These are phyloP conservation scores for Sphaeramia orbicularis DNA, from an alignment of 2,797 vertebrate species.

Conservation along the genomic window DNA sequence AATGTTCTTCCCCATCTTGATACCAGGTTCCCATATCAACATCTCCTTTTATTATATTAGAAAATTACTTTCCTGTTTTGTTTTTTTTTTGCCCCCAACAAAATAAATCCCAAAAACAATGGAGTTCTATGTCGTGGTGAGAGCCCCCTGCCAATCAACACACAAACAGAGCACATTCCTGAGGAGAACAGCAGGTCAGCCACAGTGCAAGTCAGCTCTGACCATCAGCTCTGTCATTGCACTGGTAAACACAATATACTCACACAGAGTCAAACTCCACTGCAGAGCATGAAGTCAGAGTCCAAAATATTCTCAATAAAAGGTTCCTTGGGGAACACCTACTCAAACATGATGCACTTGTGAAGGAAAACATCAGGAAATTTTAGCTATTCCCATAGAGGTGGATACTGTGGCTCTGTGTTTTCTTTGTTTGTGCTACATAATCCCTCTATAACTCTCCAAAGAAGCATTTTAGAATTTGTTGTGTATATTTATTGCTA, in stretches of 20 bases:
- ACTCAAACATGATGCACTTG: too few species aligned
- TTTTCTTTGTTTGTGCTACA: too few species aligned
- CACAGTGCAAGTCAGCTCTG: slow-evolving; percentile 44
- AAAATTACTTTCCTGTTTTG: not conserved
- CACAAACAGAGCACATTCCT: slow-evolving; percentile 52
- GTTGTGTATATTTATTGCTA: too few species aligned
- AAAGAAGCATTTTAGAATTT: too few species aligned
- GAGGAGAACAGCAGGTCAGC: slow-evolving; percentile 48
- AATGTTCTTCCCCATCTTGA: slow-evolving; percentile 1
- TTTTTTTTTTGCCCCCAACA: slow-evolving; percentile 1
- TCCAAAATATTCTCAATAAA: not conserved
- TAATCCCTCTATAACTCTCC: too few species aligned
- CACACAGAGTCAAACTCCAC: not conserved
- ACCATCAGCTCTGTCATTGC: slow-evolving; percentile 20
- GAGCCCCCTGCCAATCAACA: slow-evolving; percentile 53
- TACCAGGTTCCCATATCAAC: slow-evolving; percentile 10
- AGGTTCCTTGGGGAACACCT: too few species aligned
- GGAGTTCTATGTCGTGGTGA: slow-evolving; percentile 24
- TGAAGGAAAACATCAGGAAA: too few species aligned
- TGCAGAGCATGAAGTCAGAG: too few species aligned
- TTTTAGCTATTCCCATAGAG: too few species aligned
- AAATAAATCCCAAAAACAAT: slow-evolving; percentile 30
- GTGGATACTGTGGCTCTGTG: too few species aligned
- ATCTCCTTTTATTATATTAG: slow-evolving; percentile 7
- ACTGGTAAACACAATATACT: slow-evolving; percentile 4